Evolutionary conservation across 2,113 vertebrate species (phyloP).

Genomic region (Parus major): DNA sequence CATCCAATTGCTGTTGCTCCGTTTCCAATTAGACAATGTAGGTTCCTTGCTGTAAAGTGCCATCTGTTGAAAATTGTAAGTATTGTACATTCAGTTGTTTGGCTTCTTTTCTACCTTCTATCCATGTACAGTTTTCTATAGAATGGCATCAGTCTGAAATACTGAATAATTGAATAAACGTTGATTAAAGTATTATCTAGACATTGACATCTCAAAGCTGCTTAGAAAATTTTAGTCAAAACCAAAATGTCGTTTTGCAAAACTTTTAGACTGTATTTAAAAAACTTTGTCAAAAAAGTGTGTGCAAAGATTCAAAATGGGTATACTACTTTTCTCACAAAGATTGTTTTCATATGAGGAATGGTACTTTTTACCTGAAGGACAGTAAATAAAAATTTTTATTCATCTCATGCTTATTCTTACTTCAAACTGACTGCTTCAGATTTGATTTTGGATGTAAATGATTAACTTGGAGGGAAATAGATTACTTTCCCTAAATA

Average conservation of each 20-base stretch:
- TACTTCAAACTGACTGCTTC: not conserved
- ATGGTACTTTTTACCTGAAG: not conserved
- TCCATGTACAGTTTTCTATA: not conserved
- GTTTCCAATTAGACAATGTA: not conserved
- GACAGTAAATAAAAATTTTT: not conserved
- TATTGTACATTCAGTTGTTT: not conserved
- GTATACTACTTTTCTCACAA: not conserved
- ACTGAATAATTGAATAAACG: not conserved
- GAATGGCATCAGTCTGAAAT: not conserved
- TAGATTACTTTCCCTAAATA: not conserved
- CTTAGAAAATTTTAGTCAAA: not conserved
- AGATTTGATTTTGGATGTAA: not conserved
- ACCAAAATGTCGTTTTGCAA: not conserved
- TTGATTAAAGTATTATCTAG: not conserved
- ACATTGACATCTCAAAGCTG: not conserved
- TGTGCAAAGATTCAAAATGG: not conserved
- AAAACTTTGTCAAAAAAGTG: not conserved
- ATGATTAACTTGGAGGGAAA: not conserved
- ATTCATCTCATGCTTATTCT: not conserved
- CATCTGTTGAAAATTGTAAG: constrained; percentile 17
- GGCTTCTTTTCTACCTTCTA: not conserved
- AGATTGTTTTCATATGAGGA: not conserved
- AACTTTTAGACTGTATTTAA: not conserved
- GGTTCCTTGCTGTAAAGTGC: constrained; percentile 29
- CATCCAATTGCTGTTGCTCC: not conserved